These are phyloP conservation scores for Girardinus metallicus DNA, from an alignment of 2,797 vertebrate species.

Conservation along the genomic window DNA sequence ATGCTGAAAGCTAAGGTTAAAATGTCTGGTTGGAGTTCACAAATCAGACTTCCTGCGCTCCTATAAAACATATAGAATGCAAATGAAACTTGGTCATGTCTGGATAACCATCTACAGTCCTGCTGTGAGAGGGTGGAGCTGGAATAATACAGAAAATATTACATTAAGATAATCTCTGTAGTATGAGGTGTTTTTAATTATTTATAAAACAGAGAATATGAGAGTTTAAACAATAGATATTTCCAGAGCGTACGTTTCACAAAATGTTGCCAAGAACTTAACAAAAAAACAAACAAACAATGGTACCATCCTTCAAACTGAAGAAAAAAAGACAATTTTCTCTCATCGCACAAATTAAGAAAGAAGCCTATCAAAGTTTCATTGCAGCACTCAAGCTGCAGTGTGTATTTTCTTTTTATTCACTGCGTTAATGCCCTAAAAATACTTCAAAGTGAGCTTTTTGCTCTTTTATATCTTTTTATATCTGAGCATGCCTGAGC, in stretches of 20 bases:
- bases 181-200: constrained; percentile 55
- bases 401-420: constrained; percentile 49
- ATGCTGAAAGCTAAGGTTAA: constrained; percentile 44
- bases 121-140: constrained; percentile 17
- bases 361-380: constrained; percentile 37
- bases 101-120: constrained; percentile 36
- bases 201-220: constrained; percentile 27
- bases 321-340: constrained; percentile 7
- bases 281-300: constrained; percentile 23
- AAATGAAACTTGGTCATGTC: constrained; percentile 22
- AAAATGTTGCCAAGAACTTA: constrained; percentile 16
- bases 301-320: constrained; percentile 16
- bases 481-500: constrained; percentile 9
- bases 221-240: constrained; percentile 49
- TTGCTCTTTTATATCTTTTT: constrained; percentile 19
- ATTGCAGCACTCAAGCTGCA: constrained; percentile 30
- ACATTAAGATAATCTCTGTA: constrained; percentile 51
- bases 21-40: constrained; percentile 27
- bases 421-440: constrained; percentile 40
- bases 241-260: constrained; percentile 41
- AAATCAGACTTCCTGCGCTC: constrained; percentile 44
- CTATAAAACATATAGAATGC: constrained; percentile 25
- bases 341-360: constrained; percentile 8
- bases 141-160: constrained; percentile 32
- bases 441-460: constrained; percentile 47